Percentiles rank a stretch among this genome's conserved stretches.
These are phyloP conservation scores for Cottus gobio DNA, from an alignment of 2,113 vertebrate species.

Conservation along the genomic window DNA sequence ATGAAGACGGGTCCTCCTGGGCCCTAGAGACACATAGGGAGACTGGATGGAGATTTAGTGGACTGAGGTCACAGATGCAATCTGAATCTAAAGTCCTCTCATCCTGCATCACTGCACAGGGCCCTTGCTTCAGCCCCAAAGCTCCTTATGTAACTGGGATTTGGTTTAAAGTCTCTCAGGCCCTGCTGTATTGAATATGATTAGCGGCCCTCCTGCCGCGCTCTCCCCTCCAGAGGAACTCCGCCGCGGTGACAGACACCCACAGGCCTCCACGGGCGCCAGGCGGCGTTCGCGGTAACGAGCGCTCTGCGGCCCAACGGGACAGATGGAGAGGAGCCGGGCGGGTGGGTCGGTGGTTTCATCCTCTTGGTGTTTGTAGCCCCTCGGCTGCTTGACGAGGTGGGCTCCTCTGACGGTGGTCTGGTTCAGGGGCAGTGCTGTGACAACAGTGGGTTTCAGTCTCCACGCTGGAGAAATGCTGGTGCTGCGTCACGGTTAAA, in stretches of 20 bases:
- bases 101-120: constrained; percentile 66
- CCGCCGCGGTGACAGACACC: constrained; percentile 62
- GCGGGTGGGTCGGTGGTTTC: constrained; percentile 39
- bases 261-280: constrained; percentile 52
- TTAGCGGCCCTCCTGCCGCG: constrained; percentile 72
- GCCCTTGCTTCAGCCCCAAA: constrained; percentile 71
- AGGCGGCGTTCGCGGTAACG: constrained; percentile 39
- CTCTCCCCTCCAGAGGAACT: constrained; percentile 67
- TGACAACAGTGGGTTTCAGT: constrained; percentile 19
- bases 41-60: constrained; percentile 64
- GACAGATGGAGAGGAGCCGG: constrained; percentile 53
- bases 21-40: constrained; percentile 32
- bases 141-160: constrained; percentile 80
- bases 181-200: constrained; percentile 81
- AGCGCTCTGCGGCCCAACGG: constrained; percentile 50
- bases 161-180: constrained; percentile 76
- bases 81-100: constrained; percentile 73
- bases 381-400: constrained; percentile 23
- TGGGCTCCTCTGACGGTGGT: background rate
- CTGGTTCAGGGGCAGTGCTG: constrained; percentile 11
- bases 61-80: constrained; percentile 75
- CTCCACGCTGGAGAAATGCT: constrained; percentile 17
- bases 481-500: constrained; percentile 2
- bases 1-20: constrained; percentile 35
- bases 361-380: constrained; percentile 34